Evolutionary conservation across 1,140 invertebrate genomes (phyloP), one percentile per base, ranked within the genome.

Genomic region (Tachypleus tridentatus): DNA sequence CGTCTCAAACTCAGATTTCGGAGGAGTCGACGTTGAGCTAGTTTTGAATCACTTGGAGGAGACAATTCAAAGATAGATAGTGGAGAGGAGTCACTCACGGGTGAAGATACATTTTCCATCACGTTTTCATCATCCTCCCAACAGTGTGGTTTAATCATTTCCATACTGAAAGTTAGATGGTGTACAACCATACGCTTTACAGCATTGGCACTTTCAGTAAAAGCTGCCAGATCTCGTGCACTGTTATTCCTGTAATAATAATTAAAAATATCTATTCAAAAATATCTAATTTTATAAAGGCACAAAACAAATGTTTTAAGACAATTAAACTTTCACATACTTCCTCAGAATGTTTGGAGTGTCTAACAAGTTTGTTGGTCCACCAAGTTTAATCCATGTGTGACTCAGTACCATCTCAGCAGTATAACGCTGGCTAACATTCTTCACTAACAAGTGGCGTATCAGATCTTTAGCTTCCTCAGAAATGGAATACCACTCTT

Each of bases 391-490:
- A 9, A 96, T 82, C 94, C 94, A 97, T 0, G 86, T 85, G 81
- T 97, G 92, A 71, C 86, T 80, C 60, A 97, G 80, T 49, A 97
- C 90, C 69, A 85, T 83, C 72, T 86, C 85, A 65, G 93, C 93
- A 72, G 90, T 90, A 64, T 94, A 83, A 64, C 94, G 85, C 72
- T 85, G 82, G 6, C 83, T 82, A 47, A 90, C 87, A 74, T 91
- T 85, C 75, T 90, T 88, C 49, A 93, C 88, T 69, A 98, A 80
- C 71, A 98, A 80, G 73, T 88, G 85, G 56, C 83, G 80, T 74
- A 98, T 97, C 62, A 99, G 83, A 76, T 97, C 90, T 80, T 97
- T 98, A 11, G 94, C 95, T 70, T 94, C 88, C 49, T 84, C 80
- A 49, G 91, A 94, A 64, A 98, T 91, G 73, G 82, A 78, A 57